These are phyloP conservation scores for Linyphia triangularis DNA, from an alignment of 2,888 invertebrate species.

Conservation along the genomic window DNA sequence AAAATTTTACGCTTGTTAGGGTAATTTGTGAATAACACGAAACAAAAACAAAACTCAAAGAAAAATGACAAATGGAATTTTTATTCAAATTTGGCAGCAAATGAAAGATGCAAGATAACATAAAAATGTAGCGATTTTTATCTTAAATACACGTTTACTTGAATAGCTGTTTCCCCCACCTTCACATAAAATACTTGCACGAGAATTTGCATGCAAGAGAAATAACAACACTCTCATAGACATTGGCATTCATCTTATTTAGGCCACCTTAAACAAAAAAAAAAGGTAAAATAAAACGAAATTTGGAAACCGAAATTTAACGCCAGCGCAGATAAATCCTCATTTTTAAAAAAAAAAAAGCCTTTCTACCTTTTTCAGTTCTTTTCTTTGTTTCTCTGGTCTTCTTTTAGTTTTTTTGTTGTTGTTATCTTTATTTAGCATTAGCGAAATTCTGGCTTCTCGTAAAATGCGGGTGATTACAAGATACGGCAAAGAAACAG, in stretches of 20 bases:
- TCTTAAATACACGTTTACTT: constrained; percentile 48
- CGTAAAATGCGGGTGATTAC: constrained; percentile 65
- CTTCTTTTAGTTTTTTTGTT: background rate
- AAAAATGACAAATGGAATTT: constrained; percentile 47
- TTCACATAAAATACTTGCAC: constrained; percentile 15
- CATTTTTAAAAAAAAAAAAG: background rate
- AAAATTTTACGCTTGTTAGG: background rate
- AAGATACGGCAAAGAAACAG: constrained; percentile 41
- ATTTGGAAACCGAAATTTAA: constrained; percentile 42
- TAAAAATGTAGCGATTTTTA: constrained; percentile 41
- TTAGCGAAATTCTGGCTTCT: constrained; percentile 60
- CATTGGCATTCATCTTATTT: constrained; percentile 51
- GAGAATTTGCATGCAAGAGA: constrained; percentile 34
- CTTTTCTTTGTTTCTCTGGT: constrained; percentile 17
- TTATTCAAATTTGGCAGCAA: constrained; percentile 45
- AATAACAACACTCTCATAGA: constrained; percentile 12
- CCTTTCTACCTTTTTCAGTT: background rate
- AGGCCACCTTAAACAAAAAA: constrained; percentile 6
- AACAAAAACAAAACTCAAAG: background rate
- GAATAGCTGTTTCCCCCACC: constrained; percentile 36
- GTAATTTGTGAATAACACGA: background rate
- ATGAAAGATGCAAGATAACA: background rate
- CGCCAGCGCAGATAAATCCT: constrained; percentile 51
- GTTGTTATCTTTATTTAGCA: constrained; percentile 50
- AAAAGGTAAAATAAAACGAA: constrained; percentile 2